phyloP scores from a whole-genome alignment of 2,888 invertebrate genomes.

The Sphinx pinastri region DNA sequence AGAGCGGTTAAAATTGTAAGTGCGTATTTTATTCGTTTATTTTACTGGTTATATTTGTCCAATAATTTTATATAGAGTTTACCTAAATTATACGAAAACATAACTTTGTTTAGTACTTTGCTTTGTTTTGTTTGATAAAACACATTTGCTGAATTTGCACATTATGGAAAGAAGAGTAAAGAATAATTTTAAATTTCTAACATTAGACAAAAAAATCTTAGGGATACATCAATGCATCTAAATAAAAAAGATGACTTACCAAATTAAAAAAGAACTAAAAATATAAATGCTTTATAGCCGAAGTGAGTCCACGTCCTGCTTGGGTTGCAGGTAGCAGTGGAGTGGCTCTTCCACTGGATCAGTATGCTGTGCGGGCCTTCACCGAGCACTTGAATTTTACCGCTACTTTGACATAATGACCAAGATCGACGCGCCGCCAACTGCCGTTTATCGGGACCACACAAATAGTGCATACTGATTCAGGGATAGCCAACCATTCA shows the following conservation, averaged over 20 bases:
- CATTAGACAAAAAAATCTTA: not conserved
- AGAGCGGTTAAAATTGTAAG: no score
- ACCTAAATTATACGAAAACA: no score
- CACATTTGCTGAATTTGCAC: no score
- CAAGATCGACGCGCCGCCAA: constrained; percentile 47
- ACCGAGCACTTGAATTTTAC: constrained; percentile 71
- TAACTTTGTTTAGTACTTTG: no score
- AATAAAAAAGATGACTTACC: constrained; percentile 8
- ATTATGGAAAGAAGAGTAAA: no score
- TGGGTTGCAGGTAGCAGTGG: constrained; percentile 47
- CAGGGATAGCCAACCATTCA: not conserved
- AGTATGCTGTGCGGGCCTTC: constrained; percentile 54
- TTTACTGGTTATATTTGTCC: no score
- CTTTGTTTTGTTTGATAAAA: no score
- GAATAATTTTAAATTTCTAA: no score
- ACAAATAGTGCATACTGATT: constrained; percentile 7
- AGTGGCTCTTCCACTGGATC: constrained; percentile 50
- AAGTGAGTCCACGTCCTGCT: constrained; percentile 44
- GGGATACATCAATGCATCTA: no score
- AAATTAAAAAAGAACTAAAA: not conserved
- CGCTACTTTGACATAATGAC: constrained; percentile 71
- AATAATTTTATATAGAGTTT: no score
- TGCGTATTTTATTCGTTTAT: not conserved
- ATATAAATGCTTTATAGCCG: not conserved
- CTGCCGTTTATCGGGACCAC: constrained; percentile 17